These are phyloP conservation scores for Phoenicopterus ruber DNA, from an alignment of 2,113 vertebrate genomes.

Conservation along the genomic window DNA sequence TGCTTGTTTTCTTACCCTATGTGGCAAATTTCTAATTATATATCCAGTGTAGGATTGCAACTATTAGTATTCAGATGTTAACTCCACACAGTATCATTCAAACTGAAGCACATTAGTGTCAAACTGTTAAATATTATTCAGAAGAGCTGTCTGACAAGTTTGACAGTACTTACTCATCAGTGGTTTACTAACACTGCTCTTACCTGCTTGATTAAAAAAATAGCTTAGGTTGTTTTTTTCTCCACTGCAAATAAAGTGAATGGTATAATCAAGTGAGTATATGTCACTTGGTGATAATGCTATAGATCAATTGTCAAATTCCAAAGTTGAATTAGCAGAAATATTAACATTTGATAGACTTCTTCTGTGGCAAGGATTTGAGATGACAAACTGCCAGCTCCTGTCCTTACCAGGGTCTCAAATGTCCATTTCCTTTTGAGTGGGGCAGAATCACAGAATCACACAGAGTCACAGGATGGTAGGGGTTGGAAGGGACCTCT, in stretches of 20 bases:
- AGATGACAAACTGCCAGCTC: not conserved
- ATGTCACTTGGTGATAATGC: not conserved
- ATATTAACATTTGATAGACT: not conserved
- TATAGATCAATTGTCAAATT: not conserved
- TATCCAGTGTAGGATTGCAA: not conserved
- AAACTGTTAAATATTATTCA: slow-evolving; percentile 17
- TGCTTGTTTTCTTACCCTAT: not conserved
- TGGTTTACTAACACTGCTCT: not conserved
- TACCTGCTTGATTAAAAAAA: not conserved
- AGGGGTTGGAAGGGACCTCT: no score
- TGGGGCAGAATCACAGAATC: no score
- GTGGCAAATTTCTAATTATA: not conserved
- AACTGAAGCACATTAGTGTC: not conserved
- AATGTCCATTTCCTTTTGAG: not conserved
- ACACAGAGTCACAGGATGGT: no score
- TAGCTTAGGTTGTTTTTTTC: not conserved
- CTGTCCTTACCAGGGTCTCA: not conserved
- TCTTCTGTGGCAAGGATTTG: not conserved
- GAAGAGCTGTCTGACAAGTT: not conserved
- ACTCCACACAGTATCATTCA: not conserved
- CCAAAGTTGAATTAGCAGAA: not conserved
- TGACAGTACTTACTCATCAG: slow-evolving; percentile 17
- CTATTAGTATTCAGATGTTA: slow-evolving; percentile 2
- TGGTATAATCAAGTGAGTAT: not conserved
- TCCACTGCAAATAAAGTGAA: not conserved